Evolutionary conservation across 2,113 vertebrate species (phyloP).

Genomic region (Isichthys henryi): DNA sequence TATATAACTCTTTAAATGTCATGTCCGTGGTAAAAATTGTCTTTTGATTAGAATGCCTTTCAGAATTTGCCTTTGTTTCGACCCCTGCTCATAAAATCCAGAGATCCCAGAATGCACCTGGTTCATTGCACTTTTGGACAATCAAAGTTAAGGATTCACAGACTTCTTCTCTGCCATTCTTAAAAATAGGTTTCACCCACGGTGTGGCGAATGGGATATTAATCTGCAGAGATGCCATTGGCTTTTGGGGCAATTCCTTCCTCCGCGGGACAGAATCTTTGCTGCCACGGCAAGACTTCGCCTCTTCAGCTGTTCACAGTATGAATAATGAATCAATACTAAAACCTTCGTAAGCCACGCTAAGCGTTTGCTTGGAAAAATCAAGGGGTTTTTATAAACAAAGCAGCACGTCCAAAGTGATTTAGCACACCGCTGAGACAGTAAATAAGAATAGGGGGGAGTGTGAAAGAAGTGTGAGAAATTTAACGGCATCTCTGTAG

Average conservation of each 20-base stretch:
- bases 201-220: background rate
- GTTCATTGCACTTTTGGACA: background rate
- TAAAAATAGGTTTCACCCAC: conserved; percentile 10
- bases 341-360: conserved; percentile 12
- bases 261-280: conserved; percentile 9
- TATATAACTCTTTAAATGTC: background rate
- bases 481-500: background rate
- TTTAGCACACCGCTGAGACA: conserved; percentile 10
- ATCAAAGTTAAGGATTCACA: background rate
- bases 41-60: background rate
- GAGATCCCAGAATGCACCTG: background rate
- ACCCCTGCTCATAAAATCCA: background rate
- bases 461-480: conserved; percentile 7
- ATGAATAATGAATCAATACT: conserved; percentile 29
- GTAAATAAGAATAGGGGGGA: conserved; percentile 5
- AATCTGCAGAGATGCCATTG: background rate
- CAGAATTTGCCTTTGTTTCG: background rate
- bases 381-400: conserved; percentile 17
- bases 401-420: conserved; percentile 17
- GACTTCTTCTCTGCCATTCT: background rate
- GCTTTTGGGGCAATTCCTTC: background rate
- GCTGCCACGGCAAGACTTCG: conserved; percentile 30
- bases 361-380: conserved; percentile 30
- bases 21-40: background rate
- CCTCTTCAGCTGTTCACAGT: conserved; percentile 32